Evolutionary conservation across 2,113 vertebrate species (phyloP).

Genomic region (Ictalurus punctatus): DNA sequence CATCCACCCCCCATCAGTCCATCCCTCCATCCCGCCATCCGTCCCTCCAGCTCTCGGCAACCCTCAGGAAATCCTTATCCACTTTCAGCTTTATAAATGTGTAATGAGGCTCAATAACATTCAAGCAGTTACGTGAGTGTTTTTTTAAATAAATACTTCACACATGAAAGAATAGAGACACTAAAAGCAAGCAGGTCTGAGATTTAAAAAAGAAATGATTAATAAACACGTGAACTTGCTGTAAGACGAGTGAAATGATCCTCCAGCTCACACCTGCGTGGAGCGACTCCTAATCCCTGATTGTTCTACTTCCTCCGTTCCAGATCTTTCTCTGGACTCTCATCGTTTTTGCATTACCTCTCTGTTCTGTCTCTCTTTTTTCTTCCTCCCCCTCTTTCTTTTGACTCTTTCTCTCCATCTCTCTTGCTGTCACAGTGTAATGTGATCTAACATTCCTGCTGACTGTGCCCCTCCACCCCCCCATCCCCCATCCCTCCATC

Average conservation of each 20-base stretch:
- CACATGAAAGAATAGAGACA: not conserved
- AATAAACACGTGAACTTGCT: not conserved
- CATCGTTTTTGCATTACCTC: not conserved
- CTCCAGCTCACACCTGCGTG: not conserved
- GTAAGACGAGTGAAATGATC: not conserved
- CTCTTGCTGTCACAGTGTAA: slow-evolving; percentile 18
- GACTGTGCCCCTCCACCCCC: not conserved
- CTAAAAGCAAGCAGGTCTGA: not conserved
- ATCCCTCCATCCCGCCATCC: too few species aligned
- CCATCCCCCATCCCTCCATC: too few species aligned
- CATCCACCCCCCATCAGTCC: too few species aligned
- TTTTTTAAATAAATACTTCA: not conserved
- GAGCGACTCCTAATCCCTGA: not conserved
- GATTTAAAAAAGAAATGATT: not conserved
- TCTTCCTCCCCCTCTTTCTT: too few species aligned
- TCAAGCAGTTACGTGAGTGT: too few species aligned
- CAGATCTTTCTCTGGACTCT: not conserved
- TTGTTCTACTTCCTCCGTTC: not conserved
- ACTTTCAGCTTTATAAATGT: not conserved
- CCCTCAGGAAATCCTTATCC: not conserved
- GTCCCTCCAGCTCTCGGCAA: not conserved
- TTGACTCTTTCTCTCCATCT: not conserved
- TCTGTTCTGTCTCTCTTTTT: too few species aligned
- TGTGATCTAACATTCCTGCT: slow-evolving; percentile 29
- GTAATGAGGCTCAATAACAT: not conserved